Evolutionary conservation across 1,140 invertebrate species (phyloP), one percentile per base, ranked within the genome.

Genomic region (Heterodera schachtii): DNA sequence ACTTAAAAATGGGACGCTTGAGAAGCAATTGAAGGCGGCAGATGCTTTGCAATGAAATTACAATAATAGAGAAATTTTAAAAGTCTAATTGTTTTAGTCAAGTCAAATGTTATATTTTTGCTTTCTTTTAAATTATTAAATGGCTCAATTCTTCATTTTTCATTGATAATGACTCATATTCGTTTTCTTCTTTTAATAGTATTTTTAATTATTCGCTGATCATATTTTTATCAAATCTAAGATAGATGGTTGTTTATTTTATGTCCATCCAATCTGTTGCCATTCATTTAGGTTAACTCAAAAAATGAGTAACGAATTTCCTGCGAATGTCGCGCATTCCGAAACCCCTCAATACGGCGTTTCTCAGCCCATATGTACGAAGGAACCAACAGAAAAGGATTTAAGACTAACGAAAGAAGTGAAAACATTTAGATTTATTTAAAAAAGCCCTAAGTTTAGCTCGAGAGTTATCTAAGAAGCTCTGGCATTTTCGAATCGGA

Each of bases 401-500:
- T 47, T 82, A n/a, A 43, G 70, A 16, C 57, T 87, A 21, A 84
- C 86, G 8, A 75, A 78, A 19, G 70, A 88, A 52, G 86, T 87
- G 31, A 80, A 74, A 74, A n/a, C 49, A 43, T 83, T 43, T 41
- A 7, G 67, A 8, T 19, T 78, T n/a, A n/a, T 47, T n/a, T 49
- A 47, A 19, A 31, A 31, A 60, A 52, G 31, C 11, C 3, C 44
- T 47, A 44, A 79, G 9, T 85, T 87, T 87, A 90, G 84, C 76
- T 88, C 11, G 74, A 82, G 21, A 81, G 79, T 46, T 83, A 77
- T 43, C 77, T 89, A 43, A 76, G 78, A 46, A 57, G 79, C 16
- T 89, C 76, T 75, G 81, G 87, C 66, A 67, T 88, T 16, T 90
- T 84, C 64, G 88, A 89, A 64, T 76, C 82, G 3, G 75, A 87